A percentile compares a stretch with the other conserved stretches of the same genome.
phyloP scores from a whole-genome alignment of 2,888 invertebrate genomes.

The Choristoneura rosaceana region DNA sequence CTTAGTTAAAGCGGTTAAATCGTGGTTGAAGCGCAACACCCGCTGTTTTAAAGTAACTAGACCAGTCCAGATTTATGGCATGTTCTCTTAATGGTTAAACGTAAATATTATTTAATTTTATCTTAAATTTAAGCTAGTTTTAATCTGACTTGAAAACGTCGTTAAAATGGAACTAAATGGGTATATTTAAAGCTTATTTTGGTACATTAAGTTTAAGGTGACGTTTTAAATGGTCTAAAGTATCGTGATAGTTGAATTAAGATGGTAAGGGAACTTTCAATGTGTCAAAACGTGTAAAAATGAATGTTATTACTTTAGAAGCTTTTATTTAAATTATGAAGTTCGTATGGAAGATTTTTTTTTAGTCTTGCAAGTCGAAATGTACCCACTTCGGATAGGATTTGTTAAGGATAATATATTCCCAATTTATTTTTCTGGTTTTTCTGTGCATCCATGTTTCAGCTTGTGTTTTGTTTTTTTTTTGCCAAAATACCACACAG shows the following conservation, averaged over 20 bases:
- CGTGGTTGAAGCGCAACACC: slow-evolving; percentile 4
- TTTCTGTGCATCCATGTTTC: no score
- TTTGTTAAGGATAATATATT: no score
- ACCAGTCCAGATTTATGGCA: slow-evolving; percentile 29
- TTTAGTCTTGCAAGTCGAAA: no score
- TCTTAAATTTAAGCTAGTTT: slow-evolving; percentile 2
- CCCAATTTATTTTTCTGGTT: no score
- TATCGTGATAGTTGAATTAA: slow-evolving; percentile 5
- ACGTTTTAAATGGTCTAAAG: not conserved
- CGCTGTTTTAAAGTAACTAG: slow-evolving; percentile 34
- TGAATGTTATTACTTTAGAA: no score
- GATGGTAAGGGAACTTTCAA: not conserved
- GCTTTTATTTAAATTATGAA: no score
- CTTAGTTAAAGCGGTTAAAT: slow-evolving; percentile 23
- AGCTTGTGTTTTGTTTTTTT: no score
- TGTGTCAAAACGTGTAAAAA: not conserved
- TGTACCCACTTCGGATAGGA: no score
- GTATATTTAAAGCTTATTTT: slow-evolving; percentile 20
- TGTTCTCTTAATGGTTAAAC: slow-evolving; percentile 18
- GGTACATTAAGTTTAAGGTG: slow-evolving; percentile 14
- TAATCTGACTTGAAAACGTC: slow-evolving; percentile 4
- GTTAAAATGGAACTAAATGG: slow-evolving; percentile 10
- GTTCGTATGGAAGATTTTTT: no score
- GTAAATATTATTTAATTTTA: slow-evolving; percentile 22
- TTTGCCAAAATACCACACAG: slow-evolving; percentile 4